Evolutionary conservation across 2,797 vertebrate genomes (phyloP).

Genomic region (Myiothlypis chrysogaster): DNA sequence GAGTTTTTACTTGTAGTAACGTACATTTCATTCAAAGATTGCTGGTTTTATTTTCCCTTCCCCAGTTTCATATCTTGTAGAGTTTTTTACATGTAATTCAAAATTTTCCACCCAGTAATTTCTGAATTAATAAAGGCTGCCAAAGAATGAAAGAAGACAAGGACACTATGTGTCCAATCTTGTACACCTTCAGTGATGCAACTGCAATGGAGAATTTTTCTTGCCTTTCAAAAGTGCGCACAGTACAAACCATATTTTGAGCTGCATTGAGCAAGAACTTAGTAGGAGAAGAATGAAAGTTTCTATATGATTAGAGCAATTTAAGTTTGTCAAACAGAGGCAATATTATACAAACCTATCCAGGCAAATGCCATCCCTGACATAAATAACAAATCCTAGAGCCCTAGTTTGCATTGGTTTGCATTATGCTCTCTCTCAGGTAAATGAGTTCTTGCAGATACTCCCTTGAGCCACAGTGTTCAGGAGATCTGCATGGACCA

Average conservation of each 20-base stretch:
- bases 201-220: neutral
- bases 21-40: constrained; percentile 36
- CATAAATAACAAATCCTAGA: neutral
- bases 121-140: constrained; percentile 29
- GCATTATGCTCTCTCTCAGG: neutral
- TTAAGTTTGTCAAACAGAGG: neutral
- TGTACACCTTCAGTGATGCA: neutral
- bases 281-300: neutral
- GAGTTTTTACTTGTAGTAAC: constrained; percentile 24
- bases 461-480: neutral
- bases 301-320: neutral
- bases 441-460: neutral
- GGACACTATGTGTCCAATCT: neutral
- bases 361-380: neutral
- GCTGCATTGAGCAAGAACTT: neutral
- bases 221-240: neutral
- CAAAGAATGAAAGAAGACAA: neutral
- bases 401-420: neutral
- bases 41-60: constrained; percentile 32
- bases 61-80: constrained; percentile 4
- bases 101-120: neutral
- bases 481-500: neutral
- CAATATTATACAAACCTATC: neutral
- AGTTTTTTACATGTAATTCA: neutral
- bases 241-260: neutral